phyloP scores from a whole-genome alignment of 2,797 vertebrate genomes.

The Acipenser oxyrinchus region DNA sequence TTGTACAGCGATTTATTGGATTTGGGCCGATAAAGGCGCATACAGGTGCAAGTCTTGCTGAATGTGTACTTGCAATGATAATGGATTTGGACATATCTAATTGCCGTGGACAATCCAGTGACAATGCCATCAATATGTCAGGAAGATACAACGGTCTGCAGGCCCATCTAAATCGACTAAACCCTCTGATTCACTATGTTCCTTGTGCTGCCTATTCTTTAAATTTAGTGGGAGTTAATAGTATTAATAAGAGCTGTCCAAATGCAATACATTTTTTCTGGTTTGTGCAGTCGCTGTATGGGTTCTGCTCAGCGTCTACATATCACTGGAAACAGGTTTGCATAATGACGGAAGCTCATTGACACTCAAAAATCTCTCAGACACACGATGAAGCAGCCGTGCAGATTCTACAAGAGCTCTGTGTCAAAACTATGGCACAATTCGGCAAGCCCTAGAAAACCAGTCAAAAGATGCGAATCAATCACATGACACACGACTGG shows the following conservation, averaged over 20 bases:
- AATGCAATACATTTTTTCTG: constrained; percentile 1
- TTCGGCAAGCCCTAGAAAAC: neutral
- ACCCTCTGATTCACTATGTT: neutral
- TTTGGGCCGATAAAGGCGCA: no score
- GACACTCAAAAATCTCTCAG: neutral
- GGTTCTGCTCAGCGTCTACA: neutral
- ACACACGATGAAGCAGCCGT: constrained; percentile 1
- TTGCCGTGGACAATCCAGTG: constrained; percentile 1
- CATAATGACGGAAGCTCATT: neutral
- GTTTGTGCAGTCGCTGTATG: neutral
- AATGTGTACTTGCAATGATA: no score
- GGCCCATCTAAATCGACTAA: constrained; percentile 9
- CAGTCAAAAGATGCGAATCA: constrained; percentile 1
- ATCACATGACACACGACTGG: neutral
- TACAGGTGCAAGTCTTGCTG: no score
- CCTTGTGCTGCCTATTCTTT: constrained; percentile 1
- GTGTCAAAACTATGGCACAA: neutral
- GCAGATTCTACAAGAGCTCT: constrained; percentile 1
- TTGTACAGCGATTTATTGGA: neutral
- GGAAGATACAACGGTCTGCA: constrained; percentile 1
- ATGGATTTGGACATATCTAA: neutral
- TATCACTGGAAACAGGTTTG: neutral
- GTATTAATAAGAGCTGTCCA: constrained; percentile 9
- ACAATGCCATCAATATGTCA: constrained; percentile 2
- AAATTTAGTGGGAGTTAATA: constrained; percentile 4